These are phyloP conservation scores for Gymnopithys bicolor DNA, from an alignment of 2,797 vertebrate genomes.

Conservation along the genomic window DNA sequence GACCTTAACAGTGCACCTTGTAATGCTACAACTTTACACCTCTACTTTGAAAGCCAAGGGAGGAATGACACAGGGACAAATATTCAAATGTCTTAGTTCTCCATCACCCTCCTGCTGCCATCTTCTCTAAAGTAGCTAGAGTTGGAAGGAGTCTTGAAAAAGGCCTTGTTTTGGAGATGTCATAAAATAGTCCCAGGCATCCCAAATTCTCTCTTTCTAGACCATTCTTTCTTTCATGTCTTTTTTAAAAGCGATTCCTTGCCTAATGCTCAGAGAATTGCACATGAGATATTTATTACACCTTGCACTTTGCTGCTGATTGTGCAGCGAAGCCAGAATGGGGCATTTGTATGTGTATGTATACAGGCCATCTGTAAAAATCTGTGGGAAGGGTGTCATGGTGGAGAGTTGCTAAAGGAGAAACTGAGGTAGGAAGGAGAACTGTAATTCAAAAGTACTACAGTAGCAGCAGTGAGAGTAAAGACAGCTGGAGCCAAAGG, in stretches of 20 bases:
- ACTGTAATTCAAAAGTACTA: neutral
- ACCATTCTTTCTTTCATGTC: neutral
- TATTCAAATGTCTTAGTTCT: neutral
- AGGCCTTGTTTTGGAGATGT: neutral
- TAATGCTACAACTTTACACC: neutral
- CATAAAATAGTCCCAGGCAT: neutral
- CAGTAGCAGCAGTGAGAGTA: neutral
- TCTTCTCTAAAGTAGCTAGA: neutral
- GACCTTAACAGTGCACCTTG: neutral
- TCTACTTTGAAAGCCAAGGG: neutral
- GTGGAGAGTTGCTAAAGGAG: neutral
- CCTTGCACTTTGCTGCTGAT: neutral
- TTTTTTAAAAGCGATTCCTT: neutral
- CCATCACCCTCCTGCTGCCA: neutral
- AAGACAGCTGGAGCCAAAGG: neutral
- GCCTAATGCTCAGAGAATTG: neutral
- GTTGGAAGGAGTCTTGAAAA: neutral
- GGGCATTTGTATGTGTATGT: neutral
- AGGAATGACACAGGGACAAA: neutral
- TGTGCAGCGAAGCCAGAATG: neutral
- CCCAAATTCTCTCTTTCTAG: neutral
- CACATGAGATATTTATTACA: neutral
- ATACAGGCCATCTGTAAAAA: neutral
- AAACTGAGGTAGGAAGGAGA: neutral
- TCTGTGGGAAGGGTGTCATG: fast-evolving